phyloP scores from a whole-genome alignment of 2,113 vertebrate genomes.

The Amphilophus citrinellus region DNA sequence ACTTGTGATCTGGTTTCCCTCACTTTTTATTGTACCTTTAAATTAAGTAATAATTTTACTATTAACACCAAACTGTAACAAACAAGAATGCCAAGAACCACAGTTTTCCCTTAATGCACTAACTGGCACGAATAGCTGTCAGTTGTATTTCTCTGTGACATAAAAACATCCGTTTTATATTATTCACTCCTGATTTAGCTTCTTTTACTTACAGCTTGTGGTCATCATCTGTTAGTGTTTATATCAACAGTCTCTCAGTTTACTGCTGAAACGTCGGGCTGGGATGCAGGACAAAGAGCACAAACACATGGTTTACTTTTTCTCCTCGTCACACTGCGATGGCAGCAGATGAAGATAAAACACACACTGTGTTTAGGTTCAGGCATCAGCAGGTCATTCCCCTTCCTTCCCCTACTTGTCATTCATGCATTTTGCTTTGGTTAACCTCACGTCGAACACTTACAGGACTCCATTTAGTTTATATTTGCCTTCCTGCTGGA shows the following conservation, averaged over 20 bases:
- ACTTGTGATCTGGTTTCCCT: background rate
- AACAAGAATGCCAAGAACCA: background rate
- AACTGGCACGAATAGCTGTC: background rate
- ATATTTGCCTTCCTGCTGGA: background rate
- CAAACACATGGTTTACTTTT: background rate
- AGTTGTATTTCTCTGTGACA: conserved; percentile 1
- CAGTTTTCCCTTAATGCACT: background rate
- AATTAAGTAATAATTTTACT: conserved; percentile 1
- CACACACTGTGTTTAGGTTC: background rate
- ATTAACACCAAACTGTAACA: background rate
- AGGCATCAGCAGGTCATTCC: conserved; percentile 12
- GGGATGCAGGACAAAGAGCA: conserved; percentile 7
- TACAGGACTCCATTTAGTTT: background rate
- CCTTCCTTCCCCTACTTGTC: background rate
- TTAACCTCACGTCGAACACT: background rate
- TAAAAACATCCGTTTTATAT: background rate
- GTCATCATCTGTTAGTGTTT: background rate
- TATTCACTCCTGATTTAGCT: background rate
- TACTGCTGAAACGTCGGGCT: background rate
- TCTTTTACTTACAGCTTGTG: background rate
- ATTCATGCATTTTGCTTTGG: background rate
- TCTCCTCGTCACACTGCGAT: background rate
- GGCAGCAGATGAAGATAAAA: conserved; percentile 4
- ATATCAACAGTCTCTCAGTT: background rate
- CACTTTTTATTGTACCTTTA: background rate